phyloP scores from a whole-genome alignment of 2,888 invertebrate genomes.

The Phania funesta region DNA sequence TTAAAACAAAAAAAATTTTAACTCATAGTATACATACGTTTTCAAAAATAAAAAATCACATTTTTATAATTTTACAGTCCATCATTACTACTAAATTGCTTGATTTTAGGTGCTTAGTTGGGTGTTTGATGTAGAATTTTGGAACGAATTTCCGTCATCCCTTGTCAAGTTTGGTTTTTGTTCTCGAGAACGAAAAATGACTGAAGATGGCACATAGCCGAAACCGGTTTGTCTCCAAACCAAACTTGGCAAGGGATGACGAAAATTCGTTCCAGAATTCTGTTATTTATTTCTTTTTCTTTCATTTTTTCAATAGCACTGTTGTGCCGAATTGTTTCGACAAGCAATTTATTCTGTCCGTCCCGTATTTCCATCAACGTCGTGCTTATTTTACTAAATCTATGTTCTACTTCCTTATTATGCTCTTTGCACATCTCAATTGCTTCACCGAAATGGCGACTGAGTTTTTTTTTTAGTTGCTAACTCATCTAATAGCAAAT shows the following conservation, averaged over 20 bases:
- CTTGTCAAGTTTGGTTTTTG: too few species aligned
- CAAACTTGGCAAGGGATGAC: too few species aligned
- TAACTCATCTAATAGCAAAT: not conserved
- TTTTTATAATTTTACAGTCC: not conserved
- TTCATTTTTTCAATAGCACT: not conserved
- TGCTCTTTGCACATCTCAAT: slow-evolving; percentile 9
- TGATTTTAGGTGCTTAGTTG: too few species aligned
- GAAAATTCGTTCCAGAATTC: too few species aligned
- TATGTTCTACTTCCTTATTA: not conserved
- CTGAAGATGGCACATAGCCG: too few species aligned
- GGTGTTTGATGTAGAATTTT: too few species aligned
- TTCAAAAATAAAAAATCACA: not conserved
- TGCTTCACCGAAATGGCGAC: slow-evolving; percentile 5
- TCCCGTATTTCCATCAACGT: not conserved
- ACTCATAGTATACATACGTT: not conserved
- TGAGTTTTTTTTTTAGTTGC: not conserved
- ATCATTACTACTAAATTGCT: not conserved
- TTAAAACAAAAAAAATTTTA: not conserved
- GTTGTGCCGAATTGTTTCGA: not conserved
- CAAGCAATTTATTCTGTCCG: not conserved
- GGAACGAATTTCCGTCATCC: too few species aligned
- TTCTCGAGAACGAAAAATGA: too few species aligned
- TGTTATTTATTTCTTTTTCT: not conserved
- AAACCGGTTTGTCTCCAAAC: too few species aligned
- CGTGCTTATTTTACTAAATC: not conserved